Base-by-base conservation (phyloP, 2,888 invertebrate species). In the Drosophila picticornis region DNA sequence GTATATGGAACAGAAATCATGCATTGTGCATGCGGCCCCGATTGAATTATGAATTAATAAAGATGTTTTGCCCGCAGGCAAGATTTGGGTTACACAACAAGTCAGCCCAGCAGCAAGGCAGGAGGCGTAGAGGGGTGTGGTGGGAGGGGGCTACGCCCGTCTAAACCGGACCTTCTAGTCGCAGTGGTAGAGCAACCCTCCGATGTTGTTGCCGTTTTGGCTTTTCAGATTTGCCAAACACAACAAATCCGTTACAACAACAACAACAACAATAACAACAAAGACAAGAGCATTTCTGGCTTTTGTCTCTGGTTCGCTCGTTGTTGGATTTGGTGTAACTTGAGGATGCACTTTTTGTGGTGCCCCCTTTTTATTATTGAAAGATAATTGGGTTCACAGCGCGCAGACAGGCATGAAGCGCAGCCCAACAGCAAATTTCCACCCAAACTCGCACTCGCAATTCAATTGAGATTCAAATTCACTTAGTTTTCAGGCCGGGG, bases 21-120 rank as follows among this genome's bases (percentile, higher is more conserved):
- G 52, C 58, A 71, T 70, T 74, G 70, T 77, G 62, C 61, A 58
- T 68, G 73, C 67, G 80, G 80, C 77, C 87, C 90, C 90, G 89
- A 92, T 92, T 92, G 89, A 92, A 92, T 92, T 92, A 92, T 92
- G 92, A 92, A 92, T 92, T 92, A 92, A 92, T 92, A 92, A 92
- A 92, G 91, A 91, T 92, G 87, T 91, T 91, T 91, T 91, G 91
- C 92, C 92, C 92, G 92, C 92, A 92, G 92, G 92, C 91, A 72
- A 91, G 92, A 91, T 91, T 92, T 92, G 90, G 91, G 90, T 92
- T 92, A 92, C 92, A 80, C 74, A 79, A 75, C 56, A 59, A 46
- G 46, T 46, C 46, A 46, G 25, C 46, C 57, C 59, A 68, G 38
- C 53, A 27, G 25, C 13, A 34, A 34, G 34, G 40, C 59, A 55